Evolutionary conservation across 2,797 vertebrate genomes (phyloP), one percentile per base, ranked within the genome.

Genomic region (Falco novaeseelandiae): DNA sequence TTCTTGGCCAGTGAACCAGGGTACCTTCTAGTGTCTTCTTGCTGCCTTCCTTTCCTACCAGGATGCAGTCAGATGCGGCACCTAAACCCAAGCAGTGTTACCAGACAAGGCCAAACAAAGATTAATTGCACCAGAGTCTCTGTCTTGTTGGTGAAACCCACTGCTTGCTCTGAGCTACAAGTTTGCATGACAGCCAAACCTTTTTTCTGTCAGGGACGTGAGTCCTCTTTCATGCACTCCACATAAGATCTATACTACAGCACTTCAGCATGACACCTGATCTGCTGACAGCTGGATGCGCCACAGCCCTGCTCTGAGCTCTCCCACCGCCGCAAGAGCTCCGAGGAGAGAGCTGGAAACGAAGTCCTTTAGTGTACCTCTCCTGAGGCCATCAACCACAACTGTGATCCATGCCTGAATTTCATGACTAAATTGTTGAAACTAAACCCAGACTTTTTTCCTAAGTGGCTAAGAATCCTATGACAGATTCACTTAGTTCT

Each of bases 401-500:
- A 83, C 42, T 67, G 70, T n/a, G 67, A 83, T 10, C 25, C 16
- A 0, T 21, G 63, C 86, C 8, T 95, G 59, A 74, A 84, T 94
- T 96, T 90, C 92, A 84, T 44, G 62, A 57, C 70, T 93, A 11
- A 95, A 93, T 57, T 54, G 44, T 16, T 96, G 87, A 97, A 97
- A 96, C 62, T 42, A 94, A 97, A 94, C 32, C 67, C 87, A 94
- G 69, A 54, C 79, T 87, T 88, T 90, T n/a, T 58, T 58, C 89
- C 10, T 57, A 87, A 95, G 74, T 65, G 90, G 79, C 57, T 90
- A 69, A 72, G 77, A 94, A 85, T 90, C 69, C 85, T 87, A 11
- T 40, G 52, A 93, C 89, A 96, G 78, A 30, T 79, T 87, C 84
- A 83, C 57, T 73, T 77, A 87, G 66, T 66, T 88, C n/a, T 58